Conservation (phyloP, 2,888 invertebrate species). For the Muscina levida region DNA sequence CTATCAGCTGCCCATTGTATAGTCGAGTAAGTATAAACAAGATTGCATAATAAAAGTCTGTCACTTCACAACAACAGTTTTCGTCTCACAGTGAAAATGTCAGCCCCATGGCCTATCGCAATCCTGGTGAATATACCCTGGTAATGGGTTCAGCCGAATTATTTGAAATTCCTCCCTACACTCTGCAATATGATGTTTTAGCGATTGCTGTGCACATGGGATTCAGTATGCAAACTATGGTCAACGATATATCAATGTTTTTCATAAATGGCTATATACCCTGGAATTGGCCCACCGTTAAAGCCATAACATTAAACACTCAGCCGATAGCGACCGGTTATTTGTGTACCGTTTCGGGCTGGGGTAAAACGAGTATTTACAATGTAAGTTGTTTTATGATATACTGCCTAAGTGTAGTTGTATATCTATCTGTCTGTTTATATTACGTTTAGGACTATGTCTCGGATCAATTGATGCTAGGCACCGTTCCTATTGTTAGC, state of each 20-base stretch:
- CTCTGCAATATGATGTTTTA: conserved; percentile 67
- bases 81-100: conserved; percentile 55
- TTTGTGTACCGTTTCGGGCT: conserved; percentile 69
- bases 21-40: conserved; percentile 68
- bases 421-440: neutral
- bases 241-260: conserved; percentile 70
- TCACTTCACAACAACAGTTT: no score
- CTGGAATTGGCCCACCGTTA: conserved; percentile 57
- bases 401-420: no score
- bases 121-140: conserved; percentile 67
- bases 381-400: conserved; percentile 64
- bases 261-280: conserved; percentile 69
- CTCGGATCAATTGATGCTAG: conserved; percentile 65
- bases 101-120: conserved; percentile 64
- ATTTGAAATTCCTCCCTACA: conserved; percentile 59
- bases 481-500: conserved; percentile 70
- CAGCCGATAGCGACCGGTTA: conserved; percentile 49
- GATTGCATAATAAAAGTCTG: neutral
- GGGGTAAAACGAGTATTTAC: conserved; percentile 67
- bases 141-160: conserved; percentile 72
- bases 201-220: conserved; percentile 61
- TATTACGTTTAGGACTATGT: conserved; percentile 65
- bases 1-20: conserved; percentile 71
- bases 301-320: conserved; percentile 67
- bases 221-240: conserved; percentile 67